Evolutionary conservation across 2,797 vertebrate species (phyloP).

Genomic region (Peromyscus melanophrys): DNA sequence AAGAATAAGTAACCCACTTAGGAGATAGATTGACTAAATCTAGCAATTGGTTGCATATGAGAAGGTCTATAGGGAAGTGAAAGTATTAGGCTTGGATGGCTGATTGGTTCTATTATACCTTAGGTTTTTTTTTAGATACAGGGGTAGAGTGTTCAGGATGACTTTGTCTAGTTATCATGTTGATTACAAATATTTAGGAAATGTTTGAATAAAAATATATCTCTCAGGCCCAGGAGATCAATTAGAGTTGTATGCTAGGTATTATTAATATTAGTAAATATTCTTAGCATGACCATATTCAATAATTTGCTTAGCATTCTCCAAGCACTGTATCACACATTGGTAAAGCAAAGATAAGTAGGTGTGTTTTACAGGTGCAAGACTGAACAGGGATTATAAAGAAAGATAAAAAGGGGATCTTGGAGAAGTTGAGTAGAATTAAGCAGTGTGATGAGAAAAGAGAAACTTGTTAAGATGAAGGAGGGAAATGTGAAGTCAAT

Average conservation of each 20-base stretch:
- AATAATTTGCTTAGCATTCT: constrained; percentile 17
- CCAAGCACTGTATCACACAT: neutral
- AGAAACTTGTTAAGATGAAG: neutral
- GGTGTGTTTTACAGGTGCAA: neutral
- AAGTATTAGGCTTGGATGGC: neutral
- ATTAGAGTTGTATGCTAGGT: neutral
- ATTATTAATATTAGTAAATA: neutral
- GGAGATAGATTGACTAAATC: neutral
- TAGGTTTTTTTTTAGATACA: neutral
- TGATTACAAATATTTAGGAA: neutral
- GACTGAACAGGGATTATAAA: neutral
- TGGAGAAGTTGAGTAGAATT: neutral
- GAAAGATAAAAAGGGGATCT: neutral
- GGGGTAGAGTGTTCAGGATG: neutral
- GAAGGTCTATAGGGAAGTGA: neutral
- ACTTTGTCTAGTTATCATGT: constrained; percentile 4
- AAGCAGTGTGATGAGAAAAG: neutral
- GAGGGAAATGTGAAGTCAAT: neutral
- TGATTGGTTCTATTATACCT: neutral
- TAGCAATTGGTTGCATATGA: neutral
- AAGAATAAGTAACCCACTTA: neutral
- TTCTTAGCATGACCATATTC: constrained; percentile 24
- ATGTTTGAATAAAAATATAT: constrained; percentile 17
- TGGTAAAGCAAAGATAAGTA: neutral
- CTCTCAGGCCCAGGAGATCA: neutral